A percentile compares a stretch with the other conserved stretches of the same genome.
phyloP scores from a whole-genome alignment of 2,797 vertebrate species.

The Sparidentex hasta region DNA sequence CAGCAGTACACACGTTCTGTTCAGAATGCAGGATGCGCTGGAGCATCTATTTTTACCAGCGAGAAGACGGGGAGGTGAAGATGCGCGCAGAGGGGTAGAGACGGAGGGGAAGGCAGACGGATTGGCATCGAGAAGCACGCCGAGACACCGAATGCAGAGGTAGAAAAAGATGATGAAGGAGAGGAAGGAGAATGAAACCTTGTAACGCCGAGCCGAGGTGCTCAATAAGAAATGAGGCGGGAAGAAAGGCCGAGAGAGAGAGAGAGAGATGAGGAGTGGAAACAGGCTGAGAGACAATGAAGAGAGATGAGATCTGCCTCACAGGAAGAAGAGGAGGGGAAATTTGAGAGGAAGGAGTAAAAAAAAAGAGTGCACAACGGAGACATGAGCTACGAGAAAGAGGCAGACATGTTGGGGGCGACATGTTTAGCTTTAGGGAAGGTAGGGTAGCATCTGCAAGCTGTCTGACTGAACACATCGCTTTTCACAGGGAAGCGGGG shows the following conservation, averaged over 20 bases:
- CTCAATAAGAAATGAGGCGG: conserved; percentile 46
- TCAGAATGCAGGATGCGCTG: conserved; percentile 14
- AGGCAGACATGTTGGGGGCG: conserved; percentile 46
- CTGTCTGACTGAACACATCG: conserved; percentile 41
- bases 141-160: conserved; percentile 9
- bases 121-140: conserved; percentile 17
- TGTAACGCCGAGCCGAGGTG: conserved; percentile 22
- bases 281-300: conserved; percentile 32
- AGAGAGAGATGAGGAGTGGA: conserved; percentile 25
- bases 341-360: conserved; percentile 21
- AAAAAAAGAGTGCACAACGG: conserved; percentile 26
- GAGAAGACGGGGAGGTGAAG: conserved; percentile 22
- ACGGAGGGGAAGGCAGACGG: conserved; percentile 1
- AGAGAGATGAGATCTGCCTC: conserved; percentile 29
- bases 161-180: conserved; percentile 13
- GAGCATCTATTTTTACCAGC: conserved; percentile 50
- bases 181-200: conserved; percentile 13
- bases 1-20: background rate
- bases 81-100: conserved; percentile 10
- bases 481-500: conserved; percentile 25
- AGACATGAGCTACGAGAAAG: conserved; percentile 27
- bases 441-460: conserved; percentile 59
- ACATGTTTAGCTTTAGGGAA: conserved; percentile 55
- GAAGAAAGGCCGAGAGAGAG: conserved; percentile 13
- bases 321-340: conserved; percentile 31